phyloP scores from a whole-genome alignment of 2,888 invertebrate genomes.

The Trichopria drosophilae region DNA sequence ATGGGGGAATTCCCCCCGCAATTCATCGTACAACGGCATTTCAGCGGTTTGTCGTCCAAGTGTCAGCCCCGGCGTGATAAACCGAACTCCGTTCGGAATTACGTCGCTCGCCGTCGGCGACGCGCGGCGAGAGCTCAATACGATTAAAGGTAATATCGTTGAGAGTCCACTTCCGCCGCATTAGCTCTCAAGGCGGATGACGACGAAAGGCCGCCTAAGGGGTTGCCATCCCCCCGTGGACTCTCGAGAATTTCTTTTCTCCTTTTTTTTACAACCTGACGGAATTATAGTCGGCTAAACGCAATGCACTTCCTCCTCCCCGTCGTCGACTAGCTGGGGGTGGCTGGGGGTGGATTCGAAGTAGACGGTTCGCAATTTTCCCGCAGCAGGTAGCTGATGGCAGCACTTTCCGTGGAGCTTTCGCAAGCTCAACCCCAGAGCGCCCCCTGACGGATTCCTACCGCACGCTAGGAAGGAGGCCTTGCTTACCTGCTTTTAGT shows the following conservation, averaged over 20 bases:
- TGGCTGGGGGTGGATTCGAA: constrained; percentile 9
- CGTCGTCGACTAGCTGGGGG: constrained; percentile 3
- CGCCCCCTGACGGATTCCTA: constrained; percentile 43
- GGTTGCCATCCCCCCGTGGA: too few species aligned
- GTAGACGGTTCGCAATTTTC: constrained; percentile 25
- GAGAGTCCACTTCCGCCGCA: constrained; percentile 48
- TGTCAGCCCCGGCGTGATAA: constrained; percentile 16
- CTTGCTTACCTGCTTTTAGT: constrained; percentile 32
- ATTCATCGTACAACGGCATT: constrained; percentile 20
- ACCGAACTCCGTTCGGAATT: constrained; percentile 34
- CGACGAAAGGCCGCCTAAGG: not conserved
- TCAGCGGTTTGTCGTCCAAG: constrained; percentile 9
- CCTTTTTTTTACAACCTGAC: constrained; percentile 10
- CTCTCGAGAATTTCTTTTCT: constrained; percentile 1
- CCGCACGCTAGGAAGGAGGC: constrained; percentile 17
- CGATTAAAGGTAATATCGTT: constrained; percentile 49
- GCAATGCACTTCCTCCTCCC: constrained; percentile 1
- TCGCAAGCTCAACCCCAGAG: constrained; percentile 36
- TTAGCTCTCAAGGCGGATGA: constrained; percentile 33
- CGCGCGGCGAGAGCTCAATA: constrained; percentile 36
- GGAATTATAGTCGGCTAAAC: constrained; percentile 26
- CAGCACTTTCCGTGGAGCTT: constrained; percentile 27
- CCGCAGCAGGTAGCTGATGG: constrained; percentile 30
- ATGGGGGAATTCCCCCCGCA: too few species aligned
- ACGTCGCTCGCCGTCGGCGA: constrained; percentile 21